Percentiles rank a stretch among this genome's conserved stretches.
These are phyloP conservation scores for Diorhabda sublineata DNA, from an alignment of 1,140 invertebrate species.

Conservation along the genomic window DNA sequence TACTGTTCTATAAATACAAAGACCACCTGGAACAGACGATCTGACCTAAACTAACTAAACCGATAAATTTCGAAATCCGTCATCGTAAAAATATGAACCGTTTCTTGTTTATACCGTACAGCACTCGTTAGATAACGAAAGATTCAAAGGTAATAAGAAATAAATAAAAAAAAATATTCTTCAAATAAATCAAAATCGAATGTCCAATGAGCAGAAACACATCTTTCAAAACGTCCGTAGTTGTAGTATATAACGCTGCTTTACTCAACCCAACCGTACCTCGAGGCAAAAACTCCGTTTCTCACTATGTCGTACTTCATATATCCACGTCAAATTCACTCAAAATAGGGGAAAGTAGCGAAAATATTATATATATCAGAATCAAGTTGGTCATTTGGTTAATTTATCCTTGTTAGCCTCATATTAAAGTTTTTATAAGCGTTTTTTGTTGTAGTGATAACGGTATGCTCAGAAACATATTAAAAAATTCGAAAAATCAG, in stretches of 20 bases:
- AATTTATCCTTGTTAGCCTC: no score
- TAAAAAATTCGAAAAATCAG: no score
- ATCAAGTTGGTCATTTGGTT: no score
- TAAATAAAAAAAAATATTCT: conserved; percentile 3
- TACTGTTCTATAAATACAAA: no score
- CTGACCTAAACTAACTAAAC: no score
- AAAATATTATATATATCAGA: no score
- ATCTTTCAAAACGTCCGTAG: conserved; percentile 13
- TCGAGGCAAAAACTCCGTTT: conserved; percentile 11
- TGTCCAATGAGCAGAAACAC: conserved; percentile 18
- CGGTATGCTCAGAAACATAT: no score
- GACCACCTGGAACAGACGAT: no score
- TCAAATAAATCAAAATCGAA: conserved; percentile 17
- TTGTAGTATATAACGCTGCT: conserved; percentile 3
- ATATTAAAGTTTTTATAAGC: no score
- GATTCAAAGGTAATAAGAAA: not conserved
- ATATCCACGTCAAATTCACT: conserved; percentile 14
- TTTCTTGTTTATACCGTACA: not conserved
- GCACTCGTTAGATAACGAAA: not conserved
- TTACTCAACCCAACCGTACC: not conserved
- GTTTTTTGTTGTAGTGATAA: no score
- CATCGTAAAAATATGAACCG: not conserved
- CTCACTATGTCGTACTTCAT: conserved; percentile 16
- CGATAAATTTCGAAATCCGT: not conserved
- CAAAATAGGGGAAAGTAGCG: not conserved